phyloP scores from a whole-genome alignment of 1,140 invertebrate species.

The Formica selysi region DNA sequence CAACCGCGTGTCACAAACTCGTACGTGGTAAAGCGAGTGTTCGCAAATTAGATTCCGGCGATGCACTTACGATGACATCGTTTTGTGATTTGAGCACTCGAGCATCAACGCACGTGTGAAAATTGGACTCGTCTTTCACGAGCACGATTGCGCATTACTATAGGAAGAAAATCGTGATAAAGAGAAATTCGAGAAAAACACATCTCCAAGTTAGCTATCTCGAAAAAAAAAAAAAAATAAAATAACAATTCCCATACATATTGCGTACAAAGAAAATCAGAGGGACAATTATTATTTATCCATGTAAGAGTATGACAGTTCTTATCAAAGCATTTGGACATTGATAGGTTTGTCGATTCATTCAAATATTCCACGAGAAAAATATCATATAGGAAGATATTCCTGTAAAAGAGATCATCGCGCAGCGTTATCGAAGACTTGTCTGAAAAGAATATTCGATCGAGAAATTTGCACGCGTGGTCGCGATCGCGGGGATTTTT shows the following conservation, averaged over 20 bases:
- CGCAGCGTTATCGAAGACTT: neutral
- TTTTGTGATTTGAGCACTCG: slow-evolving; percentile 7
- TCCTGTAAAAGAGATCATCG: neutral
- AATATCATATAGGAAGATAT: neutral
- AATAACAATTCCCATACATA: neutral
- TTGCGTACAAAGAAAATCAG: neutral
- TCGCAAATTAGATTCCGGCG: slow-evolving; percentile 32
- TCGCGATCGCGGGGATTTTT: neutral
- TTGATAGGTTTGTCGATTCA: slow-evolving; percentile 26
- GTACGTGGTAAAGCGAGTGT: slow-evolving; percentile 30
- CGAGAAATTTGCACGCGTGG: neutral
- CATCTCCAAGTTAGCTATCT: neutral
- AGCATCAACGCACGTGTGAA: neutral
- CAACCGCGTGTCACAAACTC: slow-evolving; percentile 22
- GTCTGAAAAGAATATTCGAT: neutral
- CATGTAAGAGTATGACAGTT: neutral
- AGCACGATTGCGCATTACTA: neutral
- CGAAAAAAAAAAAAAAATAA: neutral
- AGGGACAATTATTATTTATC: neutral
- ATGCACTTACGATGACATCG: slow-evolving; percentile 17
- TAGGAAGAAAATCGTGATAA: neutral
- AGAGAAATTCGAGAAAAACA: neutral
- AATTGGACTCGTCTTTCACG: slow-evolving; percentile 15
- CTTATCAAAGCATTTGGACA: neutral
- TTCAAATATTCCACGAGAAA: slow-evolving; percentile 7